Percentiles rank a stretch among this genome's conserved stretches.
Evolutionary conservation across 2,113 vertebrate species (phyloP).

Genomic region (Hymenochirus boettgeri): DNA sequence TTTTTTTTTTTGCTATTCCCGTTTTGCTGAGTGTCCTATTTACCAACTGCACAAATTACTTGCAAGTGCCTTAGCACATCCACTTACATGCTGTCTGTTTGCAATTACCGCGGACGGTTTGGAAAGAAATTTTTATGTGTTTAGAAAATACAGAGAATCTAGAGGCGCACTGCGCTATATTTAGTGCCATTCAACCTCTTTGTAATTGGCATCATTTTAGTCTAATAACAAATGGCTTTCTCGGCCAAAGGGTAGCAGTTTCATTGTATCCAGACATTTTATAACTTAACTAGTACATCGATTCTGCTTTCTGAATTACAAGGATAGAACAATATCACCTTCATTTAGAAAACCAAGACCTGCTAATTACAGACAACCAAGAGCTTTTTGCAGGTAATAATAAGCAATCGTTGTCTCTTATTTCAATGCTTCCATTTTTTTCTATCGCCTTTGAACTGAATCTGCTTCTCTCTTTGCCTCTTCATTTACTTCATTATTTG

Average conservation of each 20-base stretch:
- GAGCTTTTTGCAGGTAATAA: conserved; percentile 22
- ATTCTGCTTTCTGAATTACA: conserved; percentile 21
- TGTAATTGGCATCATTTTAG: conserved; percentile 34
- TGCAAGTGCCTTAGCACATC: conserved; percentile 35
- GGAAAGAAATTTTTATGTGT: conserved; percentile 28
- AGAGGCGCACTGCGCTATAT: conserved; percentile 29
- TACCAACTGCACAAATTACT: conserved; percentile 43
- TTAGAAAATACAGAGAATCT: conserved; percentile 30
- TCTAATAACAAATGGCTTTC: conserved; percentile 35
- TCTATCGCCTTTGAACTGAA: no score
- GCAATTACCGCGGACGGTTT: conserved; percentile 39
- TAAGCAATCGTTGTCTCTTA: conserved; percentile 32
- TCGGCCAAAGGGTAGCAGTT: conserved; percentile 6
- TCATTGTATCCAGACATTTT: conserved; percentile 9
- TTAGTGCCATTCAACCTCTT: conserved; percentile 21
- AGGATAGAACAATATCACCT: conserved; percentile 30
- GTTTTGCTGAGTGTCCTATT: conserved; percentile 40
- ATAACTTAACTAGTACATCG: conserved; percentile 6
- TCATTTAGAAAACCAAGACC: conserved; percentile 21
- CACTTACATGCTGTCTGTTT: conserved; percentile 37
- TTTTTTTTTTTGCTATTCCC: conserved; percentile 11
- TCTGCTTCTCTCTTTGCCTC: neutral
- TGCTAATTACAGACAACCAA: conserved; percentile 33
- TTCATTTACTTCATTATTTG: no score
- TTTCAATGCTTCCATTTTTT: neutral